Base-by-base conservation (phyloP, 2,797 vertebrate genomes). In the Urocyon cinereoargenteus region DNA sequence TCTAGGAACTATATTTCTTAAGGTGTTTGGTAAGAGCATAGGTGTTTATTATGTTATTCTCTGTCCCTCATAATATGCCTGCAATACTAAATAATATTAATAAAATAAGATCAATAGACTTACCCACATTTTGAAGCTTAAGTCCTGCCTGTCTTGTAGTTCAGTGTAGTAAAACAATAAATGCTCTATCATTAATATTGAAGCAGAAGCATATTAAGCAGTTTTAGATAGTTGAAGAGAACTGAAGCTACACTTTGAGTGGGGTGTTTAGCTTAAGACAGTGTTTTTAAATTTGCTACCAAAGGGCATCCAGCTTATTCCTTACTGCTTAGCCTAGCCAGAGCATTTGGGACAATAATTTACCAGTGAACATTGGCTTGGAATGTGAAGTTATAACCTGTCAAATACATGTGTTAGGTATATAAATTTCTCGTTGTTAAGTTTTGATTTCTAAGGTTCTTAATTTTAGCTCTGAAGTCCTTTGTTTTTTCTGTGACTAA, bases 401-500 rank as follows among this genome's bases (percentile, higher is more conserved):
- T 86, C 64, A 97, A 83, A 59, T 77, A 26, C 40, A 57, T 86
- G 18, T 12, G 72, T 79, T n/a, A 86, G 85, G 26, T 68, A 14
- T 93, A 78, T 24, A 85, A 31, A 89, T 19, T 62, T 95, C 26
- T 96, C 78, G 31, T 86, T 91, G 21, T 94, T 95, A 97, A 73
- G 53, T 90, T 6, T 36, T 78, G 18, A 45, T 75, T 34, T 73
- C 55, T 78, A 49, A 82, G 59, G 14, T 86, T 82, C 55, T 86
- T 96, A 61, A 92, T 68, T 81, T 94, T 91, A 97, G 11, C 31
- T 96, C 18, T 91, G n/a, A 77, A 40, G 19, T 81, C 77, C 77
- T 87, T 91, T 92, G 34, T 88, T 93, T 70, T 34, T 93, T 92
- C 61, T 75, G 51, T 89, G 66, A 72, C 90, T 79, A 78, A 92